A percentile compares a stretch with the other conserved stretches of the same genome.
These are phyloP conservation scores for Eutolmus rufibarbis DNA, from an alignment of 2,888 invertebrate species.

Conservation along the genomic window DNA sequence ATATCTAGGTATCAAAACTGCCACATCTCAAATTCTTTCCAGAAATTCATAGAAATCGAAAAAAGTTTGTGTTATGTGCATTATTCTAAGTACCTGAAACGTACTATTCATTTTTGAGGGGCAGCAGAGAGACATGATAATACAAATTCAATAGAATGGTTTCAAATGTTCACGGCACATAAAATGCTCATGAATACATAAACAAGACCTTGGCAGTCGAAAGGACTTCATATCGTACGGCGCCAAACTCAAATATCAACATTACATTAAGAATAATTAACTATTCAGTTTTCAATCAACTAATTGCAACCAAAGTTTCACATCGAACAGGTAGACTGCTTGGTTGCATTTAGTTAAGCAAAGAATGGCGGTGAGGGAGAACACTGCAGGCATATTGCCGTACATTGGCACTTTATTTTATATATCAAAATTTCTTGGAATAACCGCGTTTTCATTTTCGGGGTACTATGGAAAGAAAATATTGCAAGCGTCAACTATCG, in stretches of 20 bases:
- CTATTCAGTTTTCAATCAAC: conserved; percentile 30
- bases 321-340: background rate
- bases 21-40: no score
- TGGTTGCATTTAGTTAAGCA: background rate
- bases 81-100: background rate
- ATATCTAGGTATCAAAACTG: no score
- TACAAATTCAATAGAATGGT: background rate
- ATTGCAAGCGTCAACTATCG: conserved; percentile 39
- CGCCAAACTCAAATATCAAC: background rate
- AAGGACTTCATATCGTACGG: background rate
- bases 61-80: background rate
- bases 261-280: background rate
- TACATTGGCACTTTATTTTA: conserved; percentile 40
- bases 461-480: conserved; percentile 37
- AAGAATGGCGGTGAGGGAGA: conserved; percentile 21
- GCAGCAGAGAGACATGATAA: background rate
- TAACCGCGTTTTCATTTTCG: conserved; percentile 41
- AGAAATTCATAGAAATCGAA: background rate
- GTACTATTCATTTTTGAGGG: background rate
- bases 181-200: background rate
- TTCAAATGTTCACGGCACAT: background rate
- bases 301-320: background rate
- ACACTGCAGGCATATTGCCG: conserved; percentile 9
- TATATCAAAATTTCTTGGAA: conserved; percentile 43
- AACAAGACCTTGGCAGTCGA: background rate